Conservation (phyloP, 2,888 invertebrate genomes). For the Drosophila emarginata region DNA sequence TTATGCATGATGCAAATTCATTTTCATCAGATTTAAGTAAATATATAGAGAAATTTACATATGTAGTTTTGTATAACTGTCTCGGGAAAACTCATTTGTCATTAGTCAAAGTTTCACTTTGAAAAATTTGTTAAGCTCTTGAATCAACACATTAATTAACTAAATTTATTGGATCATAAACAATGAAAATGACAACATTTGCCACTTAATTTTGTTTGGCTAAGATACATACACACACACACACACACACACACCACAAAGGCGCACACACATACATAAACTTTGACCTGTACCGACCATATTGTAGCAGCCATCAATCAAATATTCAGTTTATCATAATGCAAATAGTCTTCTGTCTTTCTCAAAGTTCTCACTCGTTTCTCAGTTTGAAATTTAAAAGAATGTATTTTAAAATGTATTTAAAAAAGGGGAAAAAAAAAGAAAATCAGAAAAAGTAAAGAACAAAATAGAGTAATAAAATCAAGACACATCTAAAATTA, state of each 20-base stretch:
- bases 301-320: not conserved
- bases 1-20: not conserved
- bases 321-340: conserved; percentile 8
- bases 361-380: not conserved
- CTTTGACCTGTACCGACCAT: not conserved
- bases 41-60: not conserved
- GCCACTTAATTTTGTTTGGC: conserved; percentile 10
- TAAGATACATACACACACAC: not conserved
- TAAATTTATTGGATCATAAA: conserved; percentile 16
- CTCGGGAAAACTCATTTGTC: not conserved
- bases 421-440: not conserved
- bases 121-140: not conserved
- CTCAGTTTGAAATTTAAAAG: not conserved
- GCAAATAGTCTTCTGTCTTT: not conserved
- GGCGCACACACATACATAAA: not conserved
- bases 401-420: no score
- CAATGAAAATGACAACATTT: conserved; percentile 4
- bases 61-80: not conserved
- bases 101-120: conserved; percentile 5
- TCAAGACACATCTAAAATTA: conserved; percentile 38
- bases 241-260: not conserved
- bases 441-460: conserved; percentile 20
- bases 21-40: not conserved
- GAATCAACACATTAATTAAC: conserved; percentile 13
- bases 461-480: conserved; percentile 11